These are phyloP conservation scores for Heliothis virescens DNA, from an alignment of 1,140 invertebrate species.

Conservation along the genomic window DNA sequence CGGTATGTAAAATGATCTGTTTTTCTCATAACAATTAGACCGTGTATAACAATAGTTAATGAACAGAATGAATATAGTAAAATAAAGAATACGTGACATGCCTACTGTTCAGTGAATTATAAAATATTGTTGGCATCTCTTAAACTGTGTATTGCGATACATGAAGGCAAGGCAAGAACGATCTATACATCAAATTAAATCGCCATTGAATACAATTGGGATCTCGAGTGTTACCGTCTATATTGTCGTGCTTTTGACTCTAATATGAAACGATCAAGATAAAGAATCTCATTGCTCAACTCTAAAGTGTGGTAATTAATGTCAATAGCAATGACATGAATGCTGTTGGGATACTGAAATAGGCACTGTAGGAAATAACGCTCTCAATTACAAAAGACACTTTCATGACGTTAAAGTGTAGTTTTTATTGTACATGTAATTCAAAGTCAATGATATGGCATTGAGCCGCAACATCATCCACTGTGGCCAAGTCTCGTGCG, in stretches of 20 bases:
- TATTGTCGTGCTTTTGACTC: conserved; percentile 30
- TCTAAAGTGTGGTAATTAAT: conserved; percentile 21
- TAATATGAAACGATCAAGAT: conserved; percentile 24
- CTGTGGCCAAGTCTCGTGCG: conserved; percentile 48
- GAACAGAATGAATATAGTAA: neutral
- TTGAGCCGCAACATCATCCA: conserved; percentile 42
- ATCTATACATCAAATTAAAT: conserved; percentile 70
- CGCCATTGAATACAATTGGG: conserved; percentile 73
- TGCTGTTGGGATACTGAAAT: conserved; percentile 17
- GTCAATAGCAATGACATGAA: conserved; percentile 26
- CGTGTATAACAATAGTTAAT: neutral
- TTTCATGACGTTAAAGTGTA: conserved; percentile 5
- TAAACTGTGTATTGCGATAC: conserved; percentile 9
- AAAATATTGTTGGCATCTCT: neutral
- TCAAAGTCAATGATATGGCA: conserved; percentile 46
- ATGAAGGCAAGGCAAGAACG: conserved; percentile 41
- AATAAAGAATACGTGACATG: neutral
- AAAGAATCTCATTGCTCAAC: conserved; percentile 26
- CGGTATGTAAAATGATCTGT: neutral
- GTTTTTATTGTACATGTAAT: conserved; percentile 11
- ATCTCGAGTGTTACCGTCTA: conserved; percentile 48
- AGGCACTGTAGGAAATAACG: conserved; percentile 35
- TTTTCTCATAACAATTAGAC: conserved; percentile 1
- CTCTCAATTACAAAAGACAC: conserved; percentile 35
- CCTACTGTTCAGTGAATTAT: neutral